Percentiles rank a stretch among this genome's conserved stretches.
Conservation (phyloP, 92 coral and sea anemone species). For the Porites cylindrica region DNA sequence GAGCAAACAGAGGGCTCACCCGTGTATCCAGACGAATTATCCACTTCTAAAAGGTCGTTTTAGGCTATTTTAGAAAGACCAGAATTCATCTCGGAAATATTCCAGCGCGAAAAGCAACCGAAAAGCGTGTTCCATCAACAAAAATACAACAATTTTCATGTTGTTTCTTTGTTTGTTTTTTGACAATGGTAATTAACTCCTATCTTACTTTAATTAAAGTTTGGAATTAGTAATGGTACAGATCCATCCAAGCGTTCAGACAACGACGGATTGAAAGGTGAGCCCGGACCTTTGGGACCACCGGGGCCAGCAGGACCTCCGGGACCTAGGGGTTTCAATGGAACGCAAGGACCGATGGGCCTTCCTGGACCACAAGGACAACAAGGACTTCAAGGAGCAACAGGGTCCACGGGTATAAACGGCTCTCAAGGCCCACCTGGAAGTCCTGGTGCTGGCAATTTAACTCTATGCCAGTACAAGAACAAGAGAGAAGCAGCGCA, state of each 20-base stretch:
- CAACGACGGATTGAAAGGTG: conserved; percentile 21
- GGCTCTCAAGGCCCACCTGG: conserved; percentile 62
- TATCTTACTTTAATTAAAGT: too few species aligned
- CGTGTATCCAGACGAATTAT: too few species aligned
- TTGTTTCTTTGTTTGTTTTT: too few species aligned
- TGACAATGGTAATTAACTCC: too few species aligned
- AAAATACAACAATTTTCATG: too few species aligned
- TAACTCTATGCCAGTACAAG: conserved; percentile 66
- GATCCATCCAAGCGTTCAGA: conserved; percentile 26
- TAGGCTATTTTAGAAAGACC: too few species aligned
- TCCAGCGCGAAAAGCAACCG: too few species aligned
- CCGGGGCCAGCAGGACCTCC: conserved; percentile 26
- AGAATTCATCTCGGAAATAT: too few species aligned
- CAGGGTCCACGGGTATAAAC: conserved; percentile 30
- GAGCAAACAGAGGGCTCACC: too few species aligned
- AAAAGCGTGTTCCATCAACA: too few species aligned
- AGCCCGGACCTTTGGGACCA: conserved; percentile 20
- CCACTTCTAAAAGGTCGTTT: too few species aligned
- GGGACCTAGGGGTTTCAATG: conserved; percentile 30
- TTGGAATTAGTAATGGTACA: not conserved
- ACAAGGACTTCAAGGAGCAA: conserved; percentile 47
- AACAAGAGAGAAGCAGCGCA: conserved; percentile 59
- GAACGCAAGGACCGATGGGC: conserved; percentile 46
- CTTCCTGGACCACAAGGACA: conserved; percentile 46
- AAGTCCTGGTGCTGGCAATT: conserved; percentile 73